phyloP scores from a whole-genome alignment of 2,888 invertebrate genomes.

The Lagria hirta region DNA sequence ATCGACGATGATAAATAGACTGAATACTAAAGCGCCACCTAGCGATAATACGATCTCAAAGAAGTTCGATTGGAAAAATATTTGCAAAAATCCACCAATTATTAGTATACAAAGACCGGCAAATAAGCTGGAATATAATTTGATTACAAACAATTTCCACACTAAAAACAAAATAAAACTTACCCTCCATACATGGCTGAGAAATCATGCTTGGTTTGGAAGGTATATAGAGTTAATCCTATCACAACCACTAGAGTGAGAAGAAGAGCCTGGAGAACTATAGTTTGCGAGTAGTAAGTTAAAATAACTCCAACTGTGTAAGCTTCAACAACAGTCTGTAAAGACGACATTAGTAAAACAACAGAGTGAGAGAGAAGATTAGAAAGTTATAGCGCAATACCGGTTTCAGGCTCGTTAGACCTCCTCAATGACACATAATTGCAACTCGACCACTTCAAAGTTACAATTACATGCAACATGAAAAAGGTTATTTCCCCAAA shows the following conservation, averaged over 20 bases:
- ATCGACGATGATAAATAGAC: conserved; percentile 81
- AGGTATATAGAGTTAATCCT: conserved; percentile 77
- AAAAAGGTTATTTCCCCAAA: too few species aligned
- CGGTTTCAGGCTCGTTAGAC: neutral
- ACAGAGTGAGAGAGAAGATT: neutral
- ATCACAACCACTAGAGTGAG: conserved; percentile 75
- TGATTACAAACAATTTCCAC: conserved; percentile 4
- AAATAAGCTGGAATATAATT: conserved; percentile 59
- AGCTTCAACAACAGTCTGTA: conserved; percentile 78
- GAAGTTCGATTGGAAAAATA: conserved; percentile 71
- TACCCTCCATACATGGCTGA: conserved; percentile 76
- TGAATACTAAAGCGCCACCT: conserved; percentile 75
- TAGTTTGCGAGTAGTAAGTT: conserved; percentile 72
- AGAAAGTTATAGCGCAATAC: too few species aligned
- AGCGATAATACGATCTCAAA: conserved; percentile 72
- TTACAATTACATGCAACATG: too few species aligned
- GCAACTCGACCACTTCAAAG: too few species aligned
- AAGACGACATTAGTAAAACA: conserved; percentile 43
- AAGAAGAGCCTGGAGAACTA: conserved; percentile 77
- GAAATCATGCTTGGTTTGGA: conserved; percentile 84
- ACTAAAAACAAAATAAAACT: conserved; percentile 42
- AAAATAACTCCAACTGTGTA: conserved; percentile 78
- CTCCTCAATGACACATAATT: too few species aligned
- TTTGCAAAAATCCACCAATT: conserved; percentile 71
- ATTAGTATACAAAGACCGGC: conserved; percentile 69